Evolutionary conservation across 2,113 vertebrate species (phyloP), one percentile per base, ranked within the genome.

Genomic region (Okapia johnstoni): DNA sequence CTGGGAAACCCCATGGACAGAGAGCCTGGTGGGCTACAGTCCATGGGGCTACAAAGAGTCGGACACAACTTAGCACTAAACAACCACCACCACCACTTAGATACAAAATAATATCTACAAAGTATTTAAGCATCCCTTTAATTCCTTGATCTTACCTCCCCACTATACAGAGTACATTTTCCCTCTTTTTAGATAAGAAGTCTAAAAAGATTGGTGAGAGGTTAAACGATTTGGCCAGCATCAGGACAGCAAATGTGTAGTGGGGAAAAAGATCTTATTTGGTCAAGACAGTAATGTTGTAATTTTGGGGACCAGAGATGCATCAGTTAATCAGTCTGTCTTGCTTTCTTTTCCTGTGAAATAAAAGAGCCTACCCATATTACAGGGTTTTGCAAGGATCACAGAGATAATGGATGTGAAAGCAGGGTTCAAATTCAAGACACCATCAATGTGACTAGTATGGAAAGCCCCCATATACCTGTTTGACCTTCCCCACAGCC

Each of bases 331-430:
- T 77, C 85, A 76, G 76, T 63, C 55, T 43, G 1, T 83, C 85
- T 94, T 97, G 57, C 36, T 81, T 43, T 97, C 95, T 90, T 97
- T 91, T 43, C 58, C 58, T 96, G 13, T 93, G 86, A 97, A 92
- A 52, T 97, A 7, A 33, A 94, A 66, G 19, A 88, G 5, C 33
- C 36, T 83, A 52, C 30, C 40, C 80, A 61, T 90, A 48, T 90
- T 63, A 48, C 16, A 84, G 33, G 36, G 26, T 81, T 88, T 55
- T 94, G 25, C 58, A 11, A 96, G 66, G 17, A 58, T 93, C 81
- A 40, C 85, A 84, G 61, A 70, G 60, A 83, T 85, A 13, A 88
- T 13, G 19, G 30, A 52, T 61, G 2, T 93, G 90, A 88, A 88
- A 88, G 50, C 36, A 60, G 46, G 11, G n/a, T 15, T 85, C 88